Percentiles rank a stretch among this genome's conserved stretches.
These are phyloP conservation scores for Allacma fusca DNA, from an alignment of 2,888 invertebrate species.

Conservation along the genomic window DNA sequence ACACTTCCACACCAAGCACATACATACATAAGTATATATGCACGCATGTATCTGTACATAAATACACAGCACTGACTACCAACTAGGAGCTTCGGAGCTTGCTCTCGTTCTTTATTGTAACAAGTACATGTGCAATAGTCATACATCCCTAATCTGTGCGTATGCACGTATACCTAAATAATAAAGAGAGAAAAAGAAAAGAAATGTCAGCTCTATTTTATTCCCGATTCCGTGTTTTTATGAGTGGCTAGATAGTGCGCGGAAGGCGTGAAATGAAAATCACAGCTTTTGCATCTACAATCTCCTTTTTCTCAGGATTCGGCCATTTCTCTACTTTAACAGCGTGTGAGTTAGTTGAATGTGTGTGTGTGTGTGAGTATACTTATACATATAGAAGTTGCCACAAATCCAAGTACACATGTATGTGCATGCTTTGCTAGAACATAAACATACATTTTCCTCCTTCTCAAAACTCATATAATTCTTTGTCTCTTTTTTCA, in stretches of 20 bases:
- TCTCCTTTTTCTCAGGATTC: slow-evolving; percentile 21
- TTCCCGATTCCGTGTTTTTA: slow-evolving; percentile 31
- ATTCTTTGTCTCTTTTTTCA: background rate
- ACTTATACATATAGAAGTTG: too few relatives aligned
- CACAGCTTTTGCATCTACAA: slow-evolving; percentile 42
- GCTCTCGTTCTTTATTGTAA: too few relatives aligned
- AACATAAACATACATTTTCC: too few relatives aligned
- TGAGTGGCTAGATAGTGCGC: slow-evolving; percentile 39
- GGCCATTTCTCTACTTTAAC: background rate
- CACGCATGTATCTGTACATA: background rate
- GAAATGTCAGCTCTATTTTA: slow-evolving; percentile 36
- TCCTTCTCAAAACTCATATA: too few relatives aligned
- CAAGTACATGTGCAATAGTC: too few relatives aligned
- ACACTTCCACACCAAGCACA: background rate
- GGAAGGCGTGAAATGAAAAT: slow-evolving; percentile 51
- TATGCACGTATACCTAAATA: background rate
- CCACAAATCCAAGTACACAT: too few relatives aligned
- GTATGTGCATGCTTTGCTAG: too few relatives aligned
- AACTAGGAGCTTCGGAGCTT: too few relatives aligned
- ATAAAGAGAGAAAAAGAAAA: slow-evolving; percentile 21
- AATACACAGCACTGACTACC: too few relatives aligned
- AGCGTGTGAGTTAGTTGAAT: background rate
- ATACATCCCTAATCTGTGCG: background rate
- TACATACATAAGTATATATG: too few relatives aligned
- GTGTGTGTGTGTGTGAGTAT: too few relatives aligned